phyloP scores from a whole-genome alignment of 2,888 invertebrate genomes.

The Drosophila siamana region DNA sequence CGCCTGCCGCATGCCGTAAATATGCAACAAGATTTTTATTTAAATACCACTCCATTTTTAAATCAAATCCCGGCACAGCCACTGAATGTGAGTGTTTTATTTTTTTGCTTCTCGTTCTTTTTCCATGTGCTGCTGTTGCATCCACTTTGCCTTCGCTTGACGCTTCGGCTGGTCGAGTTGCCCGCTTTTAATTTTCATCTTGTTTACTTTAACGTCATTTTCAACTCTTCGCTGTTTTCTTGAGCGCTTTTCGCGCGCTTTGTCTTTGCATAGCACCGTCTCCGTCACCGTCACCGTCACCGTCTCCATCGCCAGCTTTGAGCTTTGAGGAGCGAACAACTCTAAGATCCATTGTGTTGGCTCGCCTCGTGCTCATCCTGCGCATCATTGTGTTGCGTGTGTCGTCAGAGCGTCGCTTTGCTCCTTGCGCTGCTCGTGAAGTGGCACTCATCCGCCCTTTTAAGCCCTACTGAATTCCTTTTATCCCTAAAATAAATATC shows the following conservation, averaged over 20 bases:
- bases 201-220: constrained; percentile 83
- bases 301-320: background rate
- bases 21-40: constrained; percentile 79
- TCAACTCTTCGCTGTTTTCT: constrained; percentile 80
- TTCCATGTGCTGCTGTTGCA: no score
- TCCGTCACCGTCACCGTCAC: background rate
- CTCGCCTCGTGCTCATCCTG: constrained; percentile 15
- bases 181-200: constrained; percentile 77
- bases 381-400: constrained; percentile 40
- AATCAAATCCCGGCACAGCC: constrained; percentile 73
- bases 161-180: constrained; percentile 24
- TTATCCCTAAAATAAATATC: constrained; percentile 84
- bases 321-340: no score
- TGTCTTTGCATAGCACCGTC: constrained; percentile 36
- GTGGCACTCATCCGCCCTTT: constrained; percentile 83
- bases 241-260: constrained; percentile 68
- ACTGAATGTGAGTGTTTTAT: constrained; percentile 13
- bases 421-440: constrained; percentile 75
- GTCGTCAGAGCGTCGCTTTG: constrained; percentile 47
- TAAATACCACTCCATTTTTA: constrained; percentile 81
- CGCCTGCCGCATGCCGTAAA: constrained; percentile 51
- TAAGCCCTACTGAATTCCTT: constrained; percentile 83
- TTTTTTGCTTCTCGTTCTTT: background rate
- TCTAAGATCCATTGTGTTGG: constrained; percentile 58
- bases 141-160: no score